Evolutionary conservation across 1,140 invertebrate genomes (phyloP).

Genomic region (Caenorhabditis tropicalis): DNA sequence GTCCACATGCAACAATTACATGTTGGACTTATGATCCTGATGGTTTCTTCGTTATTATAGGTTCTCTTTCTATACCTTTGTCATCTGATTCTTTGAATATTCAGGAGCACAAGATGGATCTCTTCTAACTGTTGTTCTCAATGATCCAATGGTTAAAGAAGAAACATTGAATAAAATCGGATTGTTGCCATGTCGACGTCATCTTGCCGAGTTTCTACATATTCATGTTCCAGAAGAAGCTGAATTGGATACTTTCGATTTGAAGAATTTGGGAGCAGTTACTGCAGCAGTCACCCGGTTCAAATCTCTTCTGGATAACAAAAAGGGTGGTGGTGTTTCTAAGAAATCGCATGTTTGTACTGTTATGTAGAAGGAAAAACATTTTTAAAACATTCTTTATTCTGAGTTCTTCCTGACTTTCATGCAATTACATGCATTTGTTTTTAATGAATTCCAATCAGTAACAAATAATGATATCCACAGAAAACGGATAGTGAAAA

Average conservation of each 20-base stretch:
- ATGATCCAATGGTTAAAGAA: slow-evolving; percentile 50
- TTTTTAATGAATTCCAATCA: slow-evolving; percentile 1
- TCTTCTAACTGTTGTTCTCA: slow-evolving; percentile 60
- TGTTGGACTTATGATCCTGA: slow-evolving; percentile 55
- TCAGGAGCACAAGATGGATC: slow-evolving; percentile 62
- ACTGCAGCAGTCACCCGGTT: slow-evolving; percentile 66
- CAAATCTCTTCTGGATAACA: slow-evolving; percentile 51
- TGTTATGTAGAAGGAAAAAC: slow-evolving; percentile 53
- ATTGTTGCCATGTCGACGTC: slow-evolving; percentile 58
- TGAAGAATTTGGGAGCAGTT: slow-evolving; percentile 61
- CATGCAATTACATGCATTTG: not conserved
- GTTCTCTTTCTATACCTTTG: slow-evolving; percentile 74
- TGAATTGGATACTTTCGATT: slow-evolving; percentile 47
- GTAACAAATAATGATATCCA: slow-evolving; percentile 1
- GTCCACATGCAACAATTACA: slow-evolving; percentile 63
- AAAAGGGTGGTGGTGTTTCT: slow-evolving; percentile 1
- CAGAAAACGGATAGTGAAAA: not conserved
- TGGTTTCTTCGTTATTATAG: slow-evolving; percentile 63
- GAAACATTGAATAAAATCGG: slow-evolving; percentile 51
- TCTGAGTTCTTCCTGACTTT: not conserved
- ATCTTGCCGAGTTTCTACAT: slow-evolving; percentile 65
- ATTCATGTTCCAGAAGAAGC: slow-evolving; percentile 53
- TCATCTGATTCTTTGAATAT: slow-evolving; percentile 81
- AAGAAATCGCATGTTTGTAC: slow-evolving; percentile 65
- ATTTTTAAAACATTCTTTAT: not conserved